A percentile compares a stretch with the other conserved stretches of the same genome.
These are phyloP conservation scores for Platalea minor DNA, from an alignment of 2,797 vertebrate genomes.

Conservation along the genomic window DNA sequence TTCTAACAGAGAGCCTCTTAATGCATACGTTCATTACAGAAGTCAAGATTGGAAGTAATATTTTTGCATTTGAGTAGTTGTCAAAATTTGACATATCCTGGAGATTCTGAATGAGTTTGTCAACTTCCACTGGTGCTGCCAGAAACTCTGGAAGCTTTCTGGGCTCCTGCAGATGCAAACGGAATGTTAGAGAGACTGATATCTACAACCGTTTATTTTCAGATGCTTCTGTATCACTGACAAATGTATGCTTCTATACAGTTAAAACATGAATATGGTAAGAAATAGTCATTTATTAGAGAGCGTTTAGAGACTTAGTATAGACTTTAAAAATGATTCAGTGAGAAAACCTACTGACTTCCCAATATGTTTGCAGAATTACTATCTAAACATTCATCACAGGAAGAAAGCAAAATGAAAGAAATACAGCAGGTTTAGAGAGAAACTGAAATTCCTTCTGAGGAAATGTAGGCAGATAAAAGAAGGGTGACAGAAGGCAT, in stretches of 20 bases:
- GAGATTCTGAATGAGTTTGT: background rate
- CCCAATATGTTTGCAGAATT: background rate
- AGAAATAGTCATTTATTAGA: background rate
- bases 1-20: background rate
- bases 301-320: background rate
- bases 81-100: background rate
- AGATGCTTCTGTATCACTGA: background rate
- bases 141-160: background rate
- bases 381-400: background rate
- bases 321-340: background rate
- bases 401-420: background rate
- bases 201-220: background rate
- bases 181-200: background rate
- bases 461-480: background rate
- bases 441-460: background rate
- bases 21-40: background rate
- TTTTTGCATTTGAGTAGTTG: background rate
- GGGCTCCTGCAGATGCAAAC: background rate
- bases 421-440: background rate
- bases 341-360: background rate
- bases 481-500: background rate
- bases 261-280: background rate
- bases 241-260: background rate
- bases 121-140: background rate
- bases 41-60: background rate